These are phyloP conservation scores for Donacobius atricapilla DNA, from an alignment of 2,113 vertebrate species.

Conservation along the genomic window DNA sequence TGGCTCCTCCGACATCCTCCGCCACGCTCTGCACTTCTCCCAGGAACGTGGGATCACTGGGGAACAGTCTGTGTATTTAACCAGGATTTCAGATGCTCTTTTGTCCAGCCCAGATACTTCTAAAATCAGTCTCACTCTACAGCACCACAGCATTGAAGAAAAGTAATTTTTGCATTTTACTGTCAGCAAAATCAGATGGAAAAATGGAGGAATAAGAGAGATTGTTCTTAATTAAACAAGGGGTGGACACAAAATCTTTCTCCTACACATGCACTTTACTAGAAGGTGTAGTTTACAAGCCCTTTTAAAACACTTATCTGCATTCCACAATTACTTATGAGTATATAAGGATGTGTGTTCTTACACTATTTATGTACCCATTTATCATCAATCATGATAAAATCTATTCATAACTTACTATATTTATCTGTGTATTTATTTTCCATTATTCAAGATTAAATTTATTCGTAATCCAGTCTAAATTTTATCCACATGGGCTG, in stretches of 20 bases:
- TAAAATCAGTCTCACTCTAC: fast-evolving
- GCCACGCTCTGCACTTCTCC: fast-evolving
- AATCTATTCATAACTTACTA: background rate
- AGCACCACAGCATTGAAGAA: fast-evolving
- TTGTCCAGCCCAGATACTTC: background rate
- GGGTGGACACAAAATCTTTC: background rate
- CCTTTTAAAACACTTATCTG: background rate
- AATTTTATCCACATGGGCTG: background rate
- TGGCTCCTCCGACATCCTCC: background rate
- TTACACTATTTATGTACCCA: background rate
- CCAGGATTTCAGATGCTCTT: background rate
- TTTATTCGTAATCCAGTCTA: background rate
- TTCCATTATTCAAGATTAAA: background rate
- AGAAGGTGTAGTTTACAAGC: background rate
- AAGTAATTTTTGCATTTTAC: background rate
- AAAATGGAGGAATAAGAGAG: background rate
- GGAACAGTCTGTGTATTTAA: background rate
- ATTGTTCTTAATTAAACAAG: background rate
- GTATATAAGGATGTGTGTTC: background rate
- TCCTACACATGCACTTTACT: background rate
- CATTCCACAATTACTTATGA: background rate
- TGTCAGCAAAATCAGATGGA: background rate
- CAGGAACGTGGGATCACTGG: fast-evolving
- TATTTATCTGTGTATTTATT: background rate
- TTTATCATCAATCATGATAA: background rate